A percentile compares a stretch with the other conserved stretches of the same genome.
phyloP scores from a whole-genome alignment of 1,140 invertebrate species.

The Drosophila kikkawai region DNA sequence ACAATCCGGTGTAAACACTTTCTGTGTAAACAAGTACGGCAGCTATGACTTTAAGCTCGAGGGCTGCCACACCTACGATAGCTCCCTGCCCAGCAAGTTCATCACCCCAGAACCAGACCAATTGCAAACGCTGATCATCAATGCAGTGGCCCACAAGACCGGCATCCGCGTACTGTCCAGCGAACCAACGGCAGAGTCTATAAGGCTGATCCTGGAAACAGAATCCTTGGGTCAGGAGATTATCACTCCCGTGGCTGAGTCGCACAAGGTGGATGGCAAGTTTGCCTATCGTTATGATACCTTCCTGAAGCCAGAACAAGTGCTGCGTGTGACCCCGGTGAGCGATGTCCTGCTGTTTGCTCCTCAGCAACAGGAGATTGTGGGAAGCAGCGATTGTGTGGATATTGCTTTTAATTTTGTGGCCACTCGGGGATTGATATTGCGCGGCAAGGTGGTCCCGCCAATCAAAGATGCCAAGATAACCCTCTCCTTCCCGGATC shows the following conservation, averaged over 20 bases:
- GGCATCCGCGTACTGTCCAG: slow-evolving; percentile 84
- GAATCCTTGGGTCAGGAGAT: slow-evolving; percentile 75
- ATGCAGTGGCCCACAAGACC: slow-evolving; percentile 85
- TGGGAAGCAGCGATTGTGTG: slow-evolving; percentile 90
- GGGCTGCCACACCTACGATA: slow-evolving; percentile 93
- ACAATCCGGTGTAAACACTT: slow-evolving; percentile 86
- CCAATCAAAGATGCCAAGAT: slow-evolving; percentile 88
- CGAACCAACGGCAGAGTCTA: slow-evolving; percentile 76
- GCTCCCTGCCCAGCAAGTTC: slow-evolving; percentile 79
- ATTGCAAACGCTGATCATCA: slow-evolving; percentile 77
- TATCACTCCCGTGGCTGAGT: slow-evolving; percentile 80
- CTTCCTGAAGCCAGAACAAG: slow-evolving; percentile 86
- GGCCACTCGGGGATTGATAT: slow-evolving; percentile 86
- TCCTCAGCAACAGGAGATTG: slow-evolving; percentile 88
- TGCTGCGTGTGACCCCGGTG: slow-evolving; percentile 87
- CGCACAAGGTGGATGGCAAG: slow-evolving; percentile 80
- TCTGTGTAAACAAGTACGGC: slow-evolving; percentile 90
- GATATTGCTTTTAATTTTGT: slow-evolving; percentile 86
- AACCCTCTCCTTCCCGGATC: slow-evolving; percentile 84
- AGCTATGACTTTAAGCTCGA: slow-evolving; percentile 91
- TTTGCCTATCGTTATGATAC: slow-evolving; percentile 86
- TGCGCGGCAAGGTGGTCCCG: slow-evolving; percentile 85
- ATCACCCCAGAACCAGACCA: slow-evolving; percentile 72
- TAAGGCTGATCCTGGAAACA: slow-evolving; percentile 80
- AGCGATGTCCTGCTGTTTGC: slow-evolving; percentile 90